Evolutionary conservation across 2,113 vertebrate genomes (phyloP).

Genomic region (Recurvirostra avosetta): DNA sequence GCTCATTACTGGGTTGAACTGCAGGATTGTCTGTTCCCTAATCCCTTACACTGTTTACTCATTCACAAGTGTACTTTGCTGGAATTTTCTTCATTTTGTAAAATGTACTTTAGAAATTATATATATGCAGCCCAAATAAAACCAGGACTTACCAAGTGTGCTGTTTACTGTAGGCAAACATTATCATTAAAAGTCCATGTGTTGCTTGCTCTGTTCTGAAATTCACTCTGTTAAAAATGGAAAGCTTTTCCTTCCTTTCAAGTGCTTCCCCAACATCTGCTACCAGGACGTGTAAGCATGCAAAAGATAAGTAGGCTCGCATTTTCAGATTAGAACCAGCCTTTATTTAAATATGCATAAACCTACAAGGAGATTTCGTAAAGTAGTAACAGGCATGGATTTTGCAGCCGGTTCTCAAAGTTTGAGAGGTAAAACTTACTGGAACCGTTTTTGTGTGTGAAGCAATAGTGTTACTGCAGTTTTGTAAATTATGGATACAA

Average conservation of each 20-base stretch:
- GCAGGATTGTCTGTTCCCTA: not conserved
- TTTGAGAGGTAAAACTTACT: not conserved
- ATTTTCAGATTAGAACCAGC: not conserved
- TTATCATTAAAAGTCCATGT: conserved; percentile 31
- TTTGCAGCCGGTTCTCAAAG: not conserved
- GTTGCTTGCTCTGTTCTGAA: not conserved
- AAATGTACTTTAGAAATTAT: conserved; percentile 10
- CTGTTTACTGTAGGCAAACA: conserved; percentile 18
- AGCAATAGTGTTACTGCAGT: not conserved
- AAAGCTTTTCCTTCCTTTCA: not conserved
- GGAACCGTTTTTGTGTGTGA: not conserved
- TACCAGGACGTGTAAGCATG: not conserved
- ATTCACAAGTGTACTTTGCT: not conserved
- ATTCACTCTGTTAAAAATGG: not conserved
- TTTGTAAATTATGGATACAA: not conserved
- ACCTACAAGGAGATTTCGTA: not conserved
- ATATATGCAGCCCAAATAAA: conserved; percentile 2
- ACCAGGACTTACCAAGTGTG: not conserved
- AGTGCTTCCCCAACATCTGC: conserved; percentile 2
- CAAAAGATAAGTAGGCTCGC: not conserved
- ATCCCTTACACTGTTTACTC: conserved; percentile 16
- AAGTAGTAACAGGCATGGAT: not conserved
- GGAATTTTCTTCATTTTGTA: conserved; percentile 21
- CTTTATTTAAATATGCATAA: not conserved
- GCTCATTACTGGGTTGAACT: not conserved